Evolutionary conservation across 2,888 invertebrate species (phyloP), one percentile per base, ranked within the genome.

Genomic region (Drosophila acutilabella): DNA sequence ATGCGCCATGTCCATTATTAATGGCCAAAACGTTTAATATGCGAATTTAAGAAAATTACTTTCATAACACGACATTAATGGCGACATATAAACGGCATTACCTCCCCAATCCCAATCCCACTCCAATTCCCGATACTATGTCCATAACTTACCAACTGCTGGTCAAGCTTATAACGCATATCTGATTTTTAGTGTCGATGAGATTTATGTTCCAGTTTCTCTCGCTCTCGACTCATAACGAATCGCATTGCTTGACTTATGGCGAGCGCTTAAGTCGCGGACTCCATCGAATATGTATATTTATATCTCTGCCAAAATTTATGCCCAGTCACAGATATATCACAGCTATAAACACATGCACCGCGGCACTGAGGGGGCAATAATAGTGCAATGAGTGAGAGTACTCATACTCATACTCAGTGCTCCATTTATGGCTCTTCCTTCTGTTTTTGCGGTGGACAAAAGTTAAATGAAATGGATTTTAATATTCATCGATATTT

Each of bases 11-110:
- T 61, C 40, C 73, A 74, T 80, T 85, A 84, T 85, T 85, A 87
- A 85, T 85, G 85, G 78, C 59, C 64, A 69, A 77, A 84, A 62
- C 82, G 84, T 85, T 88, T 81, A 85, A 85, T 88, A 85, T 85
- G 81, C 81, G 88, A 85, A 85, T 85, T 88, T 88, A 88, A 88
- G 85, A 85, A 84, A 88, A 85, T 85, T 85, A 83, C 86, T 82
- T 85, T 88, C 86, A 83, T 88, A 85, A 85, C 83, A 81, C 71
- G 88, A 82, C 81, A 81, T 85, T 88, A 85, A 85, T 88, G 83
- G 81, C 64, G 83, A 68, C 78, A 80, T 71, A 82, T 71, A 81
- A 67, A 78, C 62, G 76, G 70, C 61, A 73, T 73, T 71, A 64
- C 72, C 14, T 26, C 36, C 59, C 45, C 58, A 16, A 8, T 4